Evolutionary conservation across 2,888 invertebrate species (phyloP).

Genomic region (Dryocosmus kuriphilus): DNA sequence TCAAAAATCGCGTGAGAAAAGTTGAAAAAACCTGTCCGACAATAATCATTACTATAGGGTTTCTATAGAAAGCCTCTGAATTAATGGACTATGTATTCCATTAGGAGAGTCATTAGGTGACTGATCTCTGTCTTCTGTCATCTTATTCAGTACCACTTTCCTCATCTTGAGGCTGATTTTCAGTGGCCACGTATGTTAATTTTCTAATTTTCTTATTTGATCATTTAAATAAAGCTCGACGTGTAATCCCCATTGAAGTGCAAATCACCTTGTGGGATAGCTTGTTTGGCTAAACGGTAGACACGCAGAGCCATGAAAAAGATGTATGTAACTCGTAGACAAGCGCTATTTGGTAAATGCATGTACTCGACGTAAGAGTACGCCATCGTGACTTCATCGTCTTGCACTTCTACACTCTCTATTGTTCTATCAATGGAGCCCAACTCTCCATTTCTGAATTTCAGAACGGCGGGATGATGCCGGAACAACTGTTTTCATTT

Average conservation of each 20-base stretch:
- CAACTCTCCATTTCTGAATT: background rate
- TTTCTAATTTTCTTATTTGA: background rate
- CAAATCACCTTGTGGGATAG: conserved; percentile 52
- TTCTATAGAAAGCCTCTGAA: conserved; percentile 20
- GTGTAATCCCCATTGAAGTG: conserved; percentile 52
- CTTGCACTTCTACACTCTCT: conserved; percentile 63
- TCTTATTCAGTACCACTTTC: background rate
- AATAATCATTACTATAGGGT: background rate
- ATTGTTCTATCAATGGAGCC: conserved; percentile 66
- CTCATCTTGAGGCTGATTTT: conserved; percentile 1
- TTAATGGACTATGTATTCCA: background rate
- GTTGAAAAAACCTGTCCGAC: background rate
- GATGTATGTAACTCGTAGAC: conserved; percentile 49
- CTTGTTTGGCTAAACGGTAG: conserved; percentile 44
- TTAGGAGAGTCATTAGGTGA: background rate
- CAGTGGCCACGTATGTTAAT: background rate
- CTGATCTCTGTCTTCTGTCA: background rate
- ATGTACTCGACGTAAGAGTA: conserved; percentile 56
- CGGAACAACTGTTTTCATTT: too few species aligned
- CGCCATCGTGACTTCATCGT: conserved; percentile 69
- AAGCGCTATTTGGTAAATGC: conserved; percentile 59
- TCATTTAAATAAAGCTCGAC: conserved; percentile 3
- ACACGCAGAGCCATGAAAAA: conserved; percentile 22
- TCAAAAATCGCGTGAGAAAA: conserved; percentile 9
- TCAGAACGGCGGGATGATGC: background rate